Evolutionary conservation across 2,113 vertebrate genomes (phyloP), one percentile per base, ranked within the genome.

Genomic region (Eretmochelys imbricata): DNA sequence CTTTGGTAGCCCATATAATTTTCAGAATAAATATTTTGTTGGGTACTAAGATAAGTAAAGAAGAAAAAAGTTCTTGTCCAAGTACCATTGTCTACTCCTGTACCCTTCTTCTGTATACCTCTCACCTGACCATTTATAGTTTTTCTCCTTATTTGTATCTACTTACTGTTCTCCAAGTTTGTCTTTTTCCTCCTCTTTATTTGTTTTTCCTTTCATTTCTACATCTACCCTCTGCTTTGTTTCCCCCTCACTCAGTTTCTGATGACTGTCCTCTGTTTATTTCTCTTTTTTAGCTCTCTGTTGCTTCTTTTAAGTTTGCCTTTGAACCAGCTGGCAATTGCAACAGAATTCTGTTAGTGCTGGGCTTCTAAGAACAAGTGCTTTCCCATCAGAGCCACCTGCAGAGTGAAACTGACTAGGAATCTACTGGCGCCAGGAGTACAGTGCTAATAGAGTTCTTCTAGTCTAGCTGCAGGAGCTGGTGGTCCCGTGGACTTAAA

Each of bases 321-420:
- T 85, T 69, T 85, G 83, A 85, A 80, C 49, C 65, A 27, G 38
- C 48, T 84, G 72, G 81, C 57, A 80, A 75, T 59, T 55, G 31
- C 46, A 14, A 57, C 50, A 89, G 86, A 80, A 92, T 76, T 91
- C 76, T 85, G 85, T 91, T 85, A 84, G 75, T 72, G 76, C 86
- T 84, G 86, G 84, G 27, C 50, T 84, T 92, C 75, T 80, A 84
- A 84, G 81, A 25, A 49, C 59, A 92, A 92, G 84, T 88, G 82
- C 59, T 92, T 49, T 69, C 82, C 86, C 75, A 80, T 81, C 82
- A 69, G 82, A 72, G 86, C 57, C 65, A 20, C 86, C 84, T 89
- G 57, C 82, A 84, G 75, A 91, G 83, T 80, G 50, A 38, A 69
- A 69, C 82, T 80, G 81, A 80, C 57, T 55, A 57, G 80, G 86